phyloP scores from a whole-genome alignment of 2,113 vertebrate genomes.

The Elanus axillaris region DNA sequence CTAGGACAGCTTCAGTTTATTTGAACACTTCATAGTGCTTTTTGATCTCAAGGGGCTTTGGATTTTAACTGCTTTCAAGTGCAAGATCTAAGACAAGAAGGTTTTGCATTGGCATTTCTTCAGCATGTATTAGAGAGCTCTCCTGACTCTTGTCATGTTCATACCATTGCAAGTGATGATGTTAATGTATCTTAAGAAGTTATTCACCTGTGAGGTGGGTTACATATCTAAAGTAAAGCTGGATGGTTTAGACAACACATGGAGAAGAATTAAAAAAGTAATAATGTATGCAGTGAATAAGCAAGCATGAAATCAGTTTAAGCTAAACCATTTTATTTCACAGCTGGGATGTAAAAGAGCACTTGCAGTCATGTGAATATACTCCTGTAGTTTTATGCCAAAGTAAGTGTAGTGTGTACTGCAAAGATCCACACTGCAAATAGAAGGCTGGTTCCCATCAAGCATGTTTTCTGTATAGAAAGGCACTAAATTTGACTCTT shows the following conservation, averaged over 20 bases:
- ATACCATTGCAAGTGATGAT: background rate
- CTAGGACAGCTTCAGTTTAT: background rate
- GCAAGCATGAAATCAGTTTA: background rate
- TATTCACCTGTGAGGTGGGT: background rate
- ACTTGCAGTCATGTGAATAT: background rate
- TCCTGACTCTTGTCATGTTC: background rate
- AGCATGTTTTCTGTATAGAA: background rate
- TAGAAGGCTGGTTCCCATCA: background rate
- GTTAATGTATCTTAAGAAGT: background rate
- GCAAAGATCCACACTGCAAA: background rate
- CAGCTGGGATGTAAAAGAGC: background rate
- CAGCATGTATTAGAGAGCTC: background rate
- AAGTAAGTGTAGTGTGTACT: background rate
- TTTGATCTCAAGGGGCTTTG: constrained; percentile 1
- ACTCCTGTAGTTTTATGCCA: background rate
- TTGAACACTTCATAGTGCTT: constrained; percentile 1
- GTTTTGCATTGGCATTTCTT: background rate
- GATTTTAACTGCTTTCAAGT: background rate
- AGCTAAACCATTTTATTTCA: background rate
- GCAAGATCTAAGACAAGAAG: background rate
- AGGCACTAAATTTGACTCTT: background rate
- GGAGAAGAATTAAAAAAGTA: background rate
- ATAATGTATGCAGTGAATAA: background rate
- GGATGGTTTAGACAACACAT: background rate
- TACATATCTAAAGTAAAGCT: background rate